Conservation (phyloP, 2,113 vertebrate genomes). For the Epinephelus fuscoguttatus region DNA sequence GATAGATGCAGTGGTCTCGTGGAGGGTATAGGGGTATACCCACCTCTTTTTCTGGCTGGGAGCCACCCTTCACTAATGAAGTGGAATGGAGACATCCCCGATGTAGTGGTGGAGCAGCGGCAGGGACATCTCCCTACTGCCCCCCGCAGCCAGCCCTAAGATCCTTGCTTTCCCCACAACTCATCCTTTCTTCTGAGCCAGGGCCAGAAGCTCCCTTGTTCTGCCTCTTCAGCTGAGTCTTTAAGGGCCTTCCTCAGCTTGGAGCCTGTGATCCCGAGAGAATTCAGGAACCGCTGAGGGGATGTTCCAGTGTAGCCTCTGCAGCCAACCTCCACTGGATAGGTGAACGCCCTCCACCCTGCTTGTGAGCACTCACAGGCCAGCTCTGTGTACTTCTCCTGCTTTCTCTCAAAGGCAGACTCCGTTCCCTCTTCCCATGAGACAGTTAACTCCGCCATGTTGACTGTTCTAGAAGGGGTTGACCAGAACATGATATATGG, state of each 20-base stretch:
- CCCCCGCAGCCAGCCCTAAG: neutral
- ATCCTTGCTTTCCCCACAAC: neutral
- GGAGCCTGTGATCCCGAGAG: neutral
- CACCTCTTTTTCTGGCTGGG: no score
- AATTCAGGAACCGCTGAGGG: neutral
- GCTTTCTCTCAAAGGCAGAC: neutral
- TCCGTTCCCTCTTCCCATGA: neutral
- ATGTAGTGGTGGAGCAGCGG: neutral
- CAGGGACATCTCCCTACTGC: no score
- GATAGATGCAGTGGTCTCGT: no score
- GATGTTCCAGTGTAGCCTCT: neutral
- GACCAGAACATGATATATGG: neutral
- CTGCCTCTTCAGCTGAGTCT: neutral
- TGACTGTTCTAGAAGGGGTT: neutral
- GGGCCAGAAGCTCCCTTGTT: neutral
- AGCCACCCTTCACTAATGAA: neutral
- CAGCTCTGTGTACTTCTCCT: neutral
- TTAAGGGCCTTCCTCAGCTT: neutral
- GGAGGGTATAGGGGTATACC: no score
- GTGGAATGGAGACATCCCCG: no score
- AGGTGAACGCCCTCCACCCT: neutral
- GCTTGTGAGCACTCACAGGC: neutral
- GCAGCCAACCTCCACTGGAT: neutral
- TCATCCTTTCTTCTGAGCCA: neutral
- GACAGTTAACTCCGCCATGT: neutral